These are phyloP conservation scores for Camelus dromedarius DNA, from an alignment of 2,113 vertebrate species.

Conservation along the genomic window DNA sequence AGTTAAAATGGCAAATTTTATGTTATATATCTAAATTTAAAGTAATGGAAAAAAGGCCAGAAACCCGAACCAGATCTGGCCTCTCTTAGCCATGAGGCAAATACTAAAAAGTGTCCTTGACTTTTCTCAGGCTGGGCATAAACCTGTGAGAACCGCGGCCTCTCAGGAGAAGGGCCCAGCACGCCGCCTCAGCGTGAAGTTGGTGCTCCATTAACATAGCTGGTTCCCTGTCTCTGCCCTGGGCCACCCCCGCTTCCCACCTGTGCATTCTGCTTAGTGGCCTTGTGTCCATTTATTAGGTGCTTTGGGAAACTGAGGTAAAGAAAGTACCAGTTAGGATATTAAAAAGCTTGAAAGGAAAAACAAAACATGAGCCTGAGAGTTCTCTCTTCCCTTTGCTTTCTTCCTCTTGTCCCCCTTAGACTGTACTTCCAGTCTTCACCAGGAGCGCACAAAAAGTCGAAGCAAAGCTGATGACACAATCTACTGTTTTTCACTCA, in stretches of 20 bases:
- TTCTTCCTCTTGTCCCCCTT: background rate
- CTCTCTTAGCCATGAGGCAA: background rate
- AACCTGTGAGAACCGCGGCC: background rate
- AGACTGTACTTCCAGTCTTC: background rate
- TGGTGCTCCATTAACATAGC: background rate
- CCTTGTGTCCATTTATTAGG: background rate
- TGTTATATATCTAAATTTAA: background rate
- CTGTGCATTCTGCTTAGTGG: too few relatives aligned
- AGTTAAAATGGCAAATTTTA: background rate
- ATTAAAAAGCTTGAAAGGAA: background rate
- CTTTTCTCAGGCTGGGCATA: background rate
- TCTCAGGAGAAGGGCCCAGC: background rate
- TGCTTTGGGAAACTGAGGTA: background rate
- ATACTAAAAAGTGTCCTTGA: background rate
- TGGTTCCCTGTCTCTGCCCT: background rate
- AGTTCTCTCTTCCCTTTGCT: background rate
- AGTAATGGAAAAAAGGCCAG: background rate
- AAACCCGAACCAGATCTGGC: background rate
- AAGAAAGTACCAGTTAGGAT: background rate
- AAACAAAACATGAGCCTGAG: background rate
- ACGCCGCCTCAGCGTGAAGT: rapidly evolving
- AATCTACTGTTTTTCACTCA: background rate
- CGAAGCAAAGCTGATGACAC: background rate
- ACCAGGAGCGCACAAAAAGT: background rate
- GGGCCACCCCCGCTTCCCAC: rapidly evolving